A percentile compares a stretch with the other conserved stretches of the same genome.
Evolutionary conservation across 2,113 vertebrate species (phyloP).

Genomic region (Cyanocitta stelleri): DNA sequence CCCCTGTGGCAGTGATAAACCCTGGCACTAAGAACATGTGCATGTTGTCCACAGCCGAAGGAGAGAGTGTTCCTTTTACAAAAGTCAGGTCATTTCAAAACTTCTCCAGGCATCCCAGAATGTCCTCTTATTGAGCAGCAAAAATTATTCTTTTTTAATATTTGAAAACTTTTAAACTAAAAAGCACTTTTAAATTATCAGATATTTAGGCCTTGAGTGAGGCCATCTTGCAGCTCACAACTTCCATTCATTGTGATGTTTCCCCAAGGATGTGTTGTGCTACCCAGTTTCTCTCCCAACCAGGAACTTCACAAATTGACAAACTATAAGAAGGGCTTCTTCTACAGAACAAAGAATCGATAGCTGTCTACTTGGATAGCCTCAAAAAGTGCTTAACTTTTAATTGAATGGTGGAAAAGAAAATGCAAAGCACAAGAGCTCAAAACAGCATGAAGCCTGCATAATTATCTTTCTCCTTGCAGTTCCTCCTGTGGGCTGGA

Average conservation of each 20-base stretch:
- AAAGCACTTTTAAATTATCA: neutral
- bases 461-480: slow-evolving; percentile 51
- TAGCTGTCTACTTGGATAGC: slow-evolving; percentile 31
- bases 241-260: neutral
- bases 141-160: neutral
- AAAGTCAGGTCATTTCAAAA: neutral
- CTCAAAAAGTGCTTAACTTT: slow-evolving; percentile 53
- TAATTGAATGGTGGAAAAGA: slow-evolving; percentile 23
- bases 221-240: neutral
- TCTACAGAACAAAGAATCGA: slow-evolving; percentile 31
- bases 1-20: neutral
- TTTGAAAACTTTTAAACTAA: neutral
- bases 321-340: neutral
- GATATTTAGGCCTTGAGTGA: neutral
- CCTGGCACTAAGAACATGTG: fast-evolving
- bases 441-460: slow-evolving; percentile 33
- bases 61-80: neutral
- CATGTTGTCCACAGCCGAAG: fast-evolving
- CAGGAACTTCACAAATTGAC: neutral
- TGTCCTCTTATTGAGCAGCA: neutral
- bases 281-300: neutral
- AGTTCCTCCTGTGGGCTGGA: slow-evolving; percentile 17
- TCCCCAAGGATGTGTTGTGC: neutral
- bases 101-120: neutral
- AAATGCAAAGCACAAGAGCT: slow-evolving; percentile 22